Conservation (phyloP, 2,888 invertebrate species). For the Lasioglossum calceatum region DNA sequence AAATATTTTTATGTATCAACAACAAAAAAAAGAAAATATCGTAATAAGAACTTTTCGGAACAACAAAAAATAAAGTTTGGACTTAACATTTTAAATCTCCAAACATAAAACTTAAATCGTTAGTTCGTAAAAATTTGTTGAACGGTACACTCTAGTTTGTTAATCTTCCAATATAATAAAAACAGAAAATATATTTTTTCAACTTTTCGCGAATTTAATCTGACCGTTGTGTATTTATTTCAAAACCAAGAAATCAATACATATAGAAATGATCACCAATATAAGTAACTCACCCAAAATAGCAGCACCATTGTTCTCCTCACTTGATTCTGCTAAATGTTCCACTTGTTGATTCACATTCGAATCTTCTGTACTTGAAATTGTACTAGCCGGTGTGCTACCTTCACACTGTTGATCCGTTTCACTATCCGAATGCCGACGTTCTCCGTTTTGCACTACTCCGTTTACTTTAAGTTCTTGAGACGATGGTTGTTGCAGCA, state of each 20-base stretch:
- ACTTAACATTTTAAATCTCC: slow-evolving; percentile 1
- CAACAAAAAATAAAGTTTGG: slow-evolving; percentile 10
- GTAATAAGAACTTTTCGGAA: slow-evolving; percentile 15
- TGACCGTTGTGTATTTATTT: slow-evolving; percentile 36
- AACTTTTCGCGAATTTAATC: slow-evolving; percentile 16
- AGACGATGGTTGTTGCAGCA: slow-evolving; percentile 71
- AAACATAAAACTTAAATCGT: slow-evolving; percentile 14
- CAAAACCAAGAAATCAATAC: slow-evolving; percentile 64
- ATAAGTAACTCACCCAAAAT: slow-evolving; percentile 80
- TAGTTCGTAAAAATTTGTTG: not conserved
- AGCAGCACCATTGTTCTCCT: slow-evolving; percentile 77
- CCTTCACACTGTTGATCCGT: slow-evolving; percentile 80
- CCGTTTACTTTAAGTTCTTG: slow-evolving; percentile 77
- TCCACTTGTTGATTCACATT: slow-evolving; percentile 77
- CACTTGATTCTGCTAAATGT: slow-evolving; percentile 74
- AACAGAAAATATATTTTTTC: not conserved
- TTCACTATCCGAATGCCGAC: slow-evolving; percentile 80
- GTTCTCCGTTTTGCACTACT: slow-evolving; percentile 77
- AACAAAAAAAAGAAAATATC: not conserved
- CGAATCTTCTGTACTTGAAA: slow-evolving; percentile 81
- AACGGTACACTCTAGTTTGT: slow-evolving; percentile 1
- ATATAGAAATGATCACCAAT: slow-evolving; percentile 70
- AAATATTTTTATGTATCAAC: slow-evolving; percentile 4
- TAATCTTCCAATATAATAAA: slow-evolving; percentile 26
- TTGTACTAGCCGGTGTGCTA: slow-evolving; percentile 82